A percentile compares a stretch with the other conserved stretches of the same genome.
These are phyloP conservation scores for Crax fasciolata DNA, from an alignment of 2,797 vertebrate genomes.

Conservation along the genomic window DNA sequence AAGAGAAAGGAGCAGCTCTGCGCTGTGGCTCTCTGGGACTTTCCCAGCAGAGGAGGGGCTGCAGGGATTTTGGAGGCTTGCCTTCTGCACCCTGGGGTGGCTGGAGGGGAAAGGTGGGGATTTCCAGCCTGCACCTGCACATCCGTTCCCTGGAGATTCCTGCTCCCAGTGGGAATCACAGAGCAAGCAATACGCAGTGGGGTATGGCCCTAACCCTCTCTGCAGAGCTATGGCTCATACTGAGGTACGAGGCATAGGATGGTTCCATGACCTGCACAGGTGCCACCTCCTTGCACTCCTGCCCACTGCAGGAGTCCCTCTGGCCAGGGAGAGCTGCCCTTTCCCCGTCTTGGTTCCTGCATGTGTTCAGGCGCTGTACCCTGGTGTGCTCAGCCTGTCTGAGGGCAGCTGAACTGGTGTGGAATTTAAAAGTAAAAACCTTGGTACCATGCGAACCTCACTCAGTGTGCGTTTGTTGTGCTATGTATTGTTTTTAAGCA, in stretches of 20 bases:
- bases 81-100: not conserved
- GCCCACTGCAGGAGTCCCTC: not conserved
- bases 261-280: not conserved
- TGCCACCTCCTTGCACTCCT: not conserved
- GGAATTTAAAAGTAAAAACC: not conserved
- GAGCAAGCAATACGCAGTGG: not conserved
- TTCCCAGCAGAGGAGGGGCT: not conserved
- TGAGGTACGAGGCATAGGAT: not conserved
- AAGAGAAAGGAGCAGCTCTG: not conserved
- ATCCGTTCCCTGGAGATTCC: not conserved
- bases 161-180: not conserved
- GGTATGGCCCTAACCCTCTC: not conserved
- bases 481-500: not conserved
- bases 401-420: not conserved
- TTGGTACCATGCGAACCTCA: not conserved
- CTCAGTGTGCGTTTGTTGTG: not conserved
- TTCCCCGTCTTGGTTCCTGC: not conserved
- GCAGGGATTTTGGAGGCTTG: not conserved
- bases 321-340: not conserved
- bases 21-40: not conserved
- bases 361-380: not conserved
- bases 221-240: not conserved
- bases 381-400: not conserved
- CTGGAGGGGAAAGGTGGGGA: not conserved
- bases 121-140: not conserved